Conservation (phyloP, 2,113 vertebrate genomes). For the Perca flavescens region DNA sequence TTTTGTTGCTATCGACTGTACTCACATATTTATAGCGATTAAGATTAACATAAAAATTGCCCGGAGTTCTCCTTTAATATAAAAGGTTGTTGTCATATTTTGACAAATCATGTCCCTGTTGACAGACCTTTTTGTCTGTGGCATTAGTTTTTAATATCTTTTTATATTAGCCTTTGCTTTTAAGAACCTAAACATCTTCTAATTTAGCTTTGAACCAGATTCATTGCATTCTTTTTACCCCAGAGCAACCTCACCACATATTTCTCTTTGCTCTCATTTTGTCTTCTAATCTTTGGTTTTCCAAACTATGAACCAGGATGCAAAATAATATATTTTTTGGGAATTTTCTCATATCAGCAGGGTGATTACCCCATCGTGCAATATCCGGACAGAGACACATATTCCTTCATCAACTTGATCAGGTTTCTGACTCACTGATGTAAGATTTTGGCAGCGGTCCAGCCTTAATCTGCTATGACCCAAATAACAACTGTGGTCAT, state of each 20-base stretch:
- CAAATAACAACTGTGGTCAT: slow-evolving; percentile 20
- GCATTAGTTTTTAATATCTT: not conserved
- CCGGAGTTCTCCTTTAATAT: too few relatives aligned
- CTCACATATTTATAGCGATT: too few relatives aligned
- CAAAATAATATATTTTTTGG: not conserved
- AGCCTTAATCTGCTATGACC: slow-evolving; percentile 42
- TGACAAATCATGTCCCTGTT: not conserved
- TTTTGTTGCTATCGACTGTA: too few relatives aligned
- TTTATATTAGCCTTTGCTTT: not conserved
- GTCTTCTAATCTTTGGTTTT: not conserved
- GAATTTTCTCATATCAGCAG: not conserved
- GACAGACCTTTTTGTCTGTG: not conserved
- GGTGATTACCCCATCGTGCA: not conserved
- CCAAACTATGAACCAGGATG: not conserved
- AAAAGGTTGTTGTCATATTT: slow-evolving; percentile 3
- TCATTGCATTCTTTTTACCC: not conserved
- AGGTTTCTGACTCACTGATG: slow-evolving; percentile 27
- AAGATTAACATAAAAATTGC: too few relatives aligned
- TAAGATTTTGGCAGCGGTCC: slow-evolving; percentile 20
- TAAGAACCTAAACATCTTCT: not conserved
- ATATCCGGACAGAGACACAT: not conserved
- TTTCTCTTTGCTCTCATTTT: too few relatives aligned
- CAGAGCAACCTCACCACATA: not conserved
- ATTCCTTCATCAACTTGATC: not conserved
- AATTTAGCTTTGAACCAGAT: not conserved